phyloP scores from a whole-genome alignment of 2,113 vertebrate species.

The Oncorhynchus mykiss region DNA sequence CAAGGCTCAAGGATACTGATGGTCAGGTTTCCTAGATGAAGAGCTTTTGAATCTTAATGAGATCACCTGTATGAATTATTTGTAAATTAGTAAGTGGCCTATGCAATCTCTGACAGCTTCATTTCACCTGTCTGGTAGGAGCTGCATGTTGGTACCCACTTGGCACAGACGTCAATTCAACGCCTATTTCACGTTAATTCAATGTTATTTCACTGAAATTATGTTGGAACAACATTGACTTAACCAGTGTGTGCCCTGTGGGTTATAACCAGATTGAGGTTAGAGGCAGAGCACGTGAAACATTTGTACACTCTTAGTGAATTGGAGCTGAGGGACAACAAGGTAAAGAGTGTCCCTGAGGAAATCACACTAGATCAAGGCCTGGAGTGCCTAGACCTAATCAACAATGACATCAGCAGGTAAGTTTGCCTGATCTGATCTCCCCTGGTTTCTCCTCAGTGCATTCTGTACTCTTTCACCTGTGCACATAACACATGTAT shows the following conservation, averaged over 20 bases:
- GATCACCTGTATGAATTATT: too few species aligned
- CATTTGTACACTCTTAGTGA: slow-evolving; percentile 80
- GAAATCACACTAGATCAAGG: slow-evolving; percentile 80
- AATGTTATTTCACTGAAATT: too few species aligned
- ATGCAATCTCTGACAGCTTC: background rate
- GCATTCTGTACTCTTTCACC: too few species aligned
- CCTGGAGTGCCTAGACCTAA: slow-evolving; percentile 88
- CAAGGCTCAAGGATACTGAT: slow-evolving; percentile 67
- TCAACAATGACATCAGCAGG: slow-evolving; percentile 93
- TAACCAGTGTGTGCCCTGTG: too few species aligned
- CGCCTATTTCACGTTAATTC: too few species aligned
- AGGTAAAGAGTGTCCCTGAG: slow-evolving; percentile 85
- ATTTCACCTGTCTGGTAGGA: slow-evolving; percentile 71
- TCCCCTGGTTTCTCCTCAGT: too few species aligned
- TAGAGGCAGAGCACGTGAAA: slow-evolving; percentile 76
- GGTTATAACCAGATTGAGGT: slow-evolving; percentile 85
- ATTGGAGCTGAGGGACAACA: slow-evolving; percentile 93
- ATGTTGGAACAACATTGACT: too few species aligned
- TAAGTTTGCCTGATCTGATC: slow-evolving; percentile 55
- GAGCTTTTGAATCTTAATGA: too few species aligned
- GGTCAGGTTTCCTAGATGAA: too few species aligned
- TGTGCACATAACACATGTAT: too few species aligned
- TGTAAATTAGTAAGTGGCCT: background rate
- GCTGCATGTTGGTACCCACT: slow-evolving; percentile 80
- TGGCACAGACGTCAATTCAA: too few species aligned